A percentile compares a stretch with the other conserved stretches of the same genome.
Evolutionary conservation across 2,797 vertebrate genomes (phyloP).

Genomic region (Notolabrus celidotus): DNA sequence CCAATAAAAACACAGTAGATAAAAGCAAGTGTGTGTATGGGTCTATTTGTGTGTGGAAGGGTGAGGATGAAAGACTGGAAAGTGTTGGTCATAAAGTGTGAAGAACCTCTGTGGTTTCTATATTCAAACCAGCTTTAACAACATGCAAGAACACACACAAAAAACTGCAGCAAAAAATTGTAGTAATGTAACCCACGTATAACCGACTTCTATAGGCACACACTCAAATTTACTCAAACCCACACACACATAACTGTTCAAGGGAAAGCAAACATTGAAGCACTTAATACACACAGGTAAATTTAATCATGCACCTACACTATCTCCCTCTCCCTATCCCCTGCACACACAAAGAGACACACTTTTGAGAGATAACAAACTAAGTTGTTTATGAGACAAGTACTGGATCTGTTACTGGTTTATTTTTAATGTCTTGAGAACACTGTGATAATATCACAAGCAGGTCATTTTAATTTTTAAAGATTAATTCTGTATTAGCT

Average conservation of each 20-base stretch:
- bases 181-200: slow-evolving; percentile 1
- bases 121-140: slow-evolving; percentile 27
- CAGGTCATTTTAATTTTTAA: slow-evolving; percentile 3
- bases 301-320: background rate
- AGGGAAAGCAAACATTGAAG: background rate
- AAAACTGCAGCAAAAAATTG: slow-evolving; percentile 19
- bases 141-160: slow-evolving; percentile 3
- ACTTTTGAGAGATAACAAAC: background rate
- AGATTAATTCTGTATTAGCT: background rate
- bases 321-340: background rate
- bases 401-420: background rate
- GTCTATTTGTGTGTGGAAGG: slow-evolving; percentile 76
- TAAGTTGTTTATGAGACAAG: background rate
- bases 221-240: background rate
- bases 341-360: background rate
- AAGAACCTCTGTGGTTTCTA: slow-evolving; percentile 49
- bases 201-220: slow-evolving; percentile 11
- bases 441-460: slow-evolving; percentile 1
- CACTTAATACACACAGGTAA: background rate
- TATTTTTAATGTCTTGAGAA: background rate
- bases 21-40: background rate
- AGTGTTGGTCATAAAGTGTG: slow-evolving; percentile 80
- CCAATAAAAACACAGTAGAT: too few relatives aligned
- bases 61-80: slow-evolving; percentile 78
- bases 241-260: background rate